Percentiles rank a stretch among this genome's conserved stretches.
Evolutionary conservation across 1,140 invertebrate species (phyloP).

Genomic region (Geopemphigus sp.): DNA sequence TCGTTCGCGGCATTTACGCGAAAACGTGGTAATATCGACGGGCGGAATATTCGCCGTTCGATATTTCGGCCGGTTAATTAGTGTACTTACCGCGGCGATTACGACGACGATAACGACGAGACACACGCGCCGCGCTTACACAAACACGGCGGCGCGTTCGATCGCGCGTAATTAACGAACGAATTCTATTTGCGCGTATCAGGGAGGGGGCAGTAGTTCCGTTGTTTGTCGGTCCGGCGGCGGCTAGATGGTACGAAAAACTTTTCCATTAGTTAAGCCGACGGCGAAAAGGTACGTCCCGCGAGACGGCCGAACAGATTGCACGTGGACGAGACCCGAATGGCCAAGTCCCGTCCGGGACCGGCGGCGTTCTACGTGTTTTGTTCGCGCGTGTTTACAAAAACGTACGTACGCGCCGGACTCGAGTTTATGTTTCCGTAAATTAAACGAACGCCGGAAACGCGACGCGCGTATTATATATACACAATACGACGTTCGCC

Average conservation of each 20-base stretch:
- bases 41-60: too few relatives aligned
- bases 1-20: too few relatives aligned
- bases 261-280: slow-evolving; percentile 21
- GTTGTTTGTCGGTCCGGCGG: slow-evolving; percentile 20
- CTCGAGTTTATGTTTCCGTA: neutral
- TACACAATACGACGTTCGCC: too few relatives aligned
- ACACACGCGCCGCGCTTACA: too few relatives aligned
- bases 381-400: slow-evolving; percentile 17
- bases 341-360: slow-evolving; percentile 12
- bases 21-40: too few relatives aligned
- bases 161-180: neutral
- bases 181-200: neutral
- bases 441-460: slow-evolving; percentile 14
- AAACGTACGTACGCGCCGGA: too few relatives aligned
- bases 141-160: too few relatives aligned
- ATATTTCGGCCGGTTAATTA: too few relatives aligned
- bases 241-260: slow-evolving; percentile 15
- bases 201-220: too few relatives aligned
- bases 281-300: neutral
- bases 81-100: too few relatives aligned
- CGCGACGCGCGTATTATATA: too few relatives aligned
- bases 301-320: slow-evolving; percentile 33
- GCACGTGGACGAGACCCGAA: slow-evolving; percentile 27
- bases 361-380: neutral
- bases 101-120: too few relatives aligned